These are phyloP conservation scores for Lophotis ruficrista DNA, from an alignment of 2,113 vertebrate species.

Conservation along the genomic window DNA sequence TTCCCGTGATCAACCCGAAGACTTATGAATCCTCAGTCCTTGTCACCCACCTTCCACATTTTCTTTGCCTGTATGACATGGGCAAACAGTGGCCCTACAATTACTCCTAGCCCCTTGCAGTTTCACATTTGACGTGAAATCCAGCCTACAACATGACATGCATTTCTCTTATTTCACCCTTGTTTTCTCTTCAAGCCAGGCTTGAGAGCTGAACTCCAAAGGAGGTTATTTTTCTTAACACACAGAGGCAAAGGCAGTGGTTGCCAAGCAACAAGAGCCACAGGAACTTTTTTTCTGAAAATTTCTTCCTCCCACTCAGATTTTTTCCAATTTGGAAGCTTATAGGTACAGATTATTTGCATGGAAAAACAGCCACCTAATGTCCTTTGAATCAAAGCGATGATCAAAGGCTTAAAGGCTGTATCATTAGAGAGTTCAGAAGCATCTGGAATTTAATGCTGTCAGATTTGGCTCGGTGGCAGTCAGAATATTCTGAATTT, in stretches of 20 bases:
- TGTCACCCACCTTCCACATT: neutral
- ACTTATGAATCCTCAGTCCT: neutral
- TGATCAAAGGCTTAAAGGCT: neutral
- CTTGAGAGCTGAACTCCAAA: slow-evolving; percentile 53
- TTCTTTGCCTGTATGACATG: neutral
- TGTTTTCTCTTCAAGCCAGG: neutral
- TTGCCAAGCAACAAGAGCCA: slow-evolving; percentile 76
- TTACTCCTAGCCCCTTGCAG: neutral
- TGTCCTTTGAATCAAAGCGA: slow-evolving; percentile 29
- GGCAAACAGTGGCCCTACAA: neutral
- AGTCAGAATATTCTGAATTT: slow-evolving; percentile 4
- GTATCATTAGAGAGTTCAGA: neutral
- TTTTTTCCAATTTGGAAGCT: slow-evolving; percentile 48
- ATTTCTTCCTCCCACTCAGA: slow-evolving; percentile 63
- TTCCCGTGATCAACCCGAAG: neutral
- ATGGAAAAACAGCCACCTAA: slow-evolving; percentile 35
- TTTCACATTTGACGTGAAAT: neutral
- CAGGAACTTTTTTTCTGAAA: slow-evolving; percentile 2
- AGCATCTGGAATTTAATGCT: neutral
- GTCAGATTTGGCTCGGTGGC: neutral
- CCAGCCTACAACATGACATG: neutral
- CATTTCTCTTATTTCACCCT: neutral
- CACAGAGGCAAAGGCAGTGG: slow-evolving; percentile 63
- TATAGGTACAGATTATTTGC: slow-evolving; percentile 31
- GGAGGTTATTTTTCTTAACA: slow-evolving; percentile 56